Base-by-base conservation (phyloP, 2,888 invertebrate species). In the Athalia rosae region DNA sequence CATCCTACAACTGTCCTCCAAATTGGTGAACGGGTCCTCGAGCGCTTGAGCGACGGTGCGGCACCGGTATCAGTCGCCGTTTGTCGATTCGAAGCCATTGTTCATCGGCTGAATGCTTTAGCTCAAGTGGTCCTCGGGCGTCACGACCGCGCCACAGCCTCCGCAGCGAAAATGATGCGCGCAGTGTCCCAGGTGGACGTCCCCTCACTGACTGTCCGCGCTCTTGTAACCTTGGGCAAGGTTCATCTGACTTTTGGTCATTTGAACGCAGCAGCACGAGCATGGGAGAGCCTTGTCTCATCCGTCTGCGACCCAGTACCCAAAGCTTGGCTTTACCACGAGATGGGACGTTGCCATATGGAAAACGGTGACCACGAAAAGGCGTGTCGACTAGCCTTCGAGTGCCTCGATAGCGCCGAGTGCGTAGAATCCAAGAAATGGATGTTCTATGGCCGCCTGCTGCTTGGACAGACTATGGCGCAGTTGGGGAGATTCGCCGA, bases 201-300 rank as follows among this genome's bases (percentile, higher is more conserved):
- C 28, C 62, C 76, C 4, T 76, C 79, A 1, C 79, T 84, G 11
- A 56, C 81, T 45, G 81, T 82, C 8, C 76, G 82, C 9, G 83
- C 87, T 0, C 76, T 88, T 4, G 82, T 83, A 11, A 85, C 84
- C 1, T 15, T 89, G 9, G 89, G 88, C 3, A 85, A 82, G 76
- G 87, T 88, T 11, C 89, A 89, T 43, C 77, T 89, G 28, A 84
- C 81, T 53, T 88, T 87, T 41, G 84, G 86, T 0, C 86, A 88
- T 78, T 43, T 88, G 28, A 79, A 84, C 4, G 88, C 87, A 0
- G 83, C 85, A 0, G 85, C 85, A 0, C 82, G 76, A 4, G 85
- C 85, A 0, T 88, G 88, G 87, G 80, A 87, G 43, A 77, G 83
- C 6, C 77, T 88, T 4, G 77, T 82, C 1, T n/a, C n/a, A 6